Conservation (phyloP, 2,888 invertebrate species). For the Azorinus chamasolen region DNA sequence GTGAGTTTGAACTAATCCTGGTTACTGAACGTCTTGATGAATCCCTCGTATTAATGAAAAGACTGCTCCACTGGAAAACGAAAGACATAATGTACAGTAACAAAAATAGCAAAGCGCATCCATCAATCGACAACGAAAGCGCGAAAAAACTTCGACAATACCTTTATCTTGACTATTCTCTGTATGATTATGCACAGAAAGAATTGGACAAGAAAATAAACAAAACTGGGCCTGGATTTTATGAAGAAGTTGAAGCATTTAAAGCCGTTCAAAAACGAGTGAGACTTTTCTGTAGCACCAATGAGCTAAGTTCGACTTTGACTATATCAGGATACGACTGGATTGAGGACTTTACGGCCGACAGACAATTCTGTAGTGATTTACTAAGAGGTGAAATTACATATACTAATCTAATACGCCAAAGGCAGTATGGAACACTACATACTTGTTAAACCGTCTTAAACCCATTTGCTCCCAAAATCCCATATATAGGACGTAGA, state of each 20-base stretch:
- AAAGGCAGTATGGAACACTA: too few relatives aligned
- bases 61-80: constrained; percentile 56
- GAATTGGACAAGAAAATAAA: constrained; percentile 33
- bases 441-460: too few relatives aligned
- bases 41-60: constrained; percentile 65
- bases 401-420: too few relatives aligned
- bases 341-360: too few relatives aligned
- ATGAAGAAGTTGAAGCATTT: constrained; percentile 37
- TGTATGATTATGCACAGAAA: constrained; percentile 50
- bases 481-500: too few relatives aligned
- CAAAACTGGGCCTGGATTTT: constrained; percentile 36
- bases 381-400: too few relatives aligned
- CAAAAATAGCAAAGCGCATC: constrained; percentile 29
- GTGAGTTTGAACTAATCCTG: constrained; percentile 63
- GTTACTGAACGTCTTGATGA: constrained; percentile 69
- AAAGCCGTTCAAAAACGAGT: constrained; percentile 26
- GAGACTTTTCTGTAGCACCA: constrained; percentile 36
- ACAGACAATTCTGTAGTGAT: too few relatives aligned
- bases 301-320: too few relatives aligned
- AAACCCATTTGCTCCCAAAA: too few relatives aligned
- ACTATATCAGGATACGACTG: too few relatives aligned
- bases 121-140: constrained; percentile 13
- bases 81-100: constrained; percentile 63
- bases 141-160: constrained; percentile 34
- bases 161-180: constrained; percentile 41